A percentile compares a stretch with the other conserved stretches of the same genome.
Evolutionary conservation across 2,113 vertebrate species (phyloP).

Genomic region (Rhabdomys dilectus): DNA sequence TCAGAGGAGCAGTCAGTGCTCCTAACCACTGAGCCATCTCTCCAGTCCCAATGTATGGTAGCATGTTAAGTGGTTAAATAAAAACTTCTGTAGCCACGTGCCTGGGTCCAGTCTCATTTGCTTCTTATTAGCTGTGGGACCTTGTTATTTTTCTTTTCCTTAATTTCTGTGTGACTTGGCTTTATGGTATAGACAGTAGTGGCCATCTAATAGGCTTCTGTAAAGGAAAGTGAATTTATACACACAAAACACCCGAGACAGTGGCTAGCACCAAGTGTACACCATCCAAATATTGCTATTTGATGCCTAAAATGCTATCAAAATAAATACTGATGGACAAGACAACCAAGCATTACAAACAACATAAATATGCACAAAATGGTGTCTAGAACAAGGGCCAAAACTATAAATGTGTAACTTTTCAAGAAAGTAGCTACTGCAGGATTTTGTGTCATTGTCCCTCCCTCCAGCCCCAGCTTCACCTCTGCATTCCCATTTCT

Average conservation of each 20-base stretch:
- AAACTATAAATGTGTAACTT: neutral
- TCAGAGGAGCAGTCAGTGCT: no score
- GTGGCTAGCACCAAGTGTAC: neutral
- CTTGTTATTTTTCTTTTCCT: no score
- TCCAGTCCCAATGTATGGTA: no score
- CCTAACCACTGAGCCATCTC: no score
- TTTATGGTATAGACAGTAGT: neutral
- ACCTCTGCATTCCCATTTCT: neutral
- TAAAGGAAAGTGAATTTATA: neutral
- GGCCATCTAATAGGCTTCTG: neutral
- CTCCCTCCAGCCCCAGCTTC: neutral
- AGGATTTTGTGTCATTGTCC: neutral
- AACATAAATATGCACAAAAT: constrained; percentile 33
- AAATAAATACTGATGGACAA: neutral
- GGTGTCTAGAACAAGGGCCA: neutral
- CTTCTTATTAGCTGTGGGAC: neutral
- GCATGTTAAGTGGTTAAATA: neutral
- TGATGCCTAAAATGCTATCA: constrained; percentile 9
- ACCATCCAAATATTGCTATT: neutral
- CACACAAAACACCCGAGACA: neutral
- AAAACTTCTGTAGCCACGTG: neutral
- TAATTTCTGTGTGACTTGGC: neutral
- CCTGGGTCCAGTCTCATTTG: neutral
- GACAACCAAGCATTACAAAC: constrained; percentile 32
- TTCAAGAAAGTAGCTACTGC: neutral